A percentile compares a stretch with the other conserved stretches of the same genome.
These are phyloP conservation scores for Phthorimaea operculella DNA, from an alignment of 1,140 invertebrate species.

Conservation along the genomic window DNA sequence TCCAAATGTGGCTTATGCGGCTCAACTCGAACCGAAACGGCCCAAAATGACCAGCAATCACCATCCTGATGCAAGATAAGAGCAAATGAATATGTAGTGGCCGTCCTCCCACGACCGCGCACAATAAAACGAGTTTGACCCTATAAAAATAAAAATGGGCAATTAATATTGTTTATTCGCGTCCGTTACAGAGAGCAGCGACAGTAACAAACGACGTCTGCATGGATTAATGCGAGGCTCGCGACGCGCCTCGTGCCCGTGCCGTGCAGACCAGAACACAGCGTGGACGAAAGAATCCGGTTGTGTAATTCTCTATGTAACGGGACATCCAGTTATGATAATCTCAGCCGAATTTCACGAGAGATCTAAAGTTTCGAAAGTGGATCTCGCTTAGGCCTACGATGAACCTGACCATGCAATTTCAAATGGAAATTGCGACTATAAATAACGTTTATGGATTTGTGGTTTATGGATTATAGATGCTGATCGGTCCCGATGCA, in stretches of 20 bases:
- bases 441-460: conserved; percentile 9
- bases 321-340: conserved; percentile 65
- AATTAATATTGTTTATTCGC: conserved; percentile 60
- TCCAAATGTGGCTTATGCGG: conserved; percentile 36
- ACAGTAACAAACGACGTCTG: conserved; percentile 36
- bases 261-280: background rate
- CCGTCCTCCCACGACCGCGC: conserved; percentile 46
- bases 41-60: conserved; percentile 45
- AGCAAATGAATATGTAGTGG: conserved; percentile 54
- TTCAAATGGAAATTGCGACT: conserved; percentile 15
- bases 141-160: conserved; percentile 50
- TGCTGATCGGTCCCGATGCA: conserved; percentile 17
- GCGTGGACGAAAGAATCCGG: conserved; percentile 38
- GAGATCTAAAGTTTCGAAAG: conserved; percentile 40
- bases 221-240: conserved; percentile 28
- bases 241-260: conserved; percentile 7
- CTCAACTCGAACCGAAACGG: conserved; percentile 32
- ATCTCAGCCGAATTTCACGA: conserved; percentile 62
- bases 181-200: conserved; percentile 47
- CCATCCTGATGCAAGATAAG: conserved; percentile 51
- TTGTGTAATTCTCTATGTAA: conserved; percentile 61
- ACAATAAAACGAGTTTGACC: conserved; percentile 40
- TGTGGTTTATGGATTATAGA: conserved; percentile 21
- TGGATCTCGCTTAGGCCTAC: conserved; percentile 36
- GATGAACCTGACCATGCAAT: conserved; percentile 14